Evolutionary conservation across 2,888 invertebrate genomes (phyloP).

Genomic region (Leptinotarsa peninsularis): DNA sequence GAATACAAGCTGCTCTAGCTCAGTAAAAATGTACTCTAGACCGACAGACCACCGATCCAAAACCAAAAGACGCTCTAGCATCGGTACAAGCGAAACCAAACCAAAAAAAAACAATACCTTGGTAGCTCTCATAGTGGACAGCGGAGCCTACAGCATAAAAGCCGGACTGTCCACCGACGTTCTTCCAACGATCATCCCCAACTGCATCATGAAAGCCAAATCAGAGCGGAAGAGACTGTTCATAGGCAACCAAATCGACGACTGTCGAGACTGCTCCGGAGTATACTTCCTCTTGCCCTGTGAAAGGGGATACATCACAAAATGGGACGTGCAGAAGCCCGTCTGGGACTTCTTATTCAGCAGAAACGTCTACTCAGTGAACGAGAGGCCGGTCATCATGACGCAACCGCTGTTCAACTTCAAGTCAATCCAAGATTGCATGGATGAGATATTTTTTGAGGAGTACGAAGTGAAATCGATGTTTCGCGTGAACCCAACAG

Average conservation of each 20-base stretch:
- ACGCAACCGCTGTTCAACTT: slow-evolving; percentile 97
- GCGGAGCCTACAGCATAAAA: slow-evolving; percentile 90
- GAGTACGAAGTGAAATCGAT: slow-evolving; percentile 93
- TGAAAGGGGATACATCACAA: slow-evolving; percentile 94
- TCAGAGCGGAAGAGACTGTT: slow-evolving; percentile 94
- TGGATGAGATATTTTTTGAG: slow-evolving; percentile 97
- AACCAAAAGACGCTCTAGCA: slow-evolving; percentile 39
- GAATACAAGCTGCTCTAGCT: not conserved
- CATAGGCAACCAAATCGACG: slow-evolving; percentile 94
- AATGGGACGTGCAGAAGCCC: slow-evolving; percentile 96
- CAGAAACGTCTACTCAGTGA: slow-evolving; percentile 83
- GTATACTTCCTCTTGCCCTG: slow-evolving; percentile 93
- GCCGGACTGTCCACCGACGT: slow-evolving; percentile 80
- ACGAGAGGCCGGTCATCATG: slow-evolving; percentile 83
- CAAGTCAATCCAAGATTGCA: slow-evolving; percentile 89
- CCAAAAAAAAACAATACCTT: slow-evolving; percentile 38
- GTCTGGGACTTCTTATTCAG: slow-evolving; percentile 97
- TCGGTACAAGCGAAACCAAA: slow-evolving; percentile 29
- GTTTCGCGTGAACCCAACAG: slow-evolving; percentile 83
- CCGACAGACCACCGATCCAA: slow-evolving; percentile 31
- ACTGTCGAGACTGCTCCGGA: slow-evolving; percentile 95
- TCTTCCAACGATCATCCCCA: slow-evolving; percentile 84
- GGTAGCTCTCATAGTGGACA: slow-evolving; percentile 71
- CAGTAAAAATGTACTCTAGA: slow-evolving; percentile 31
- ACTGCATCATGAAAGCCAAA: slow-evolving; percentile 98